Evolutionary conservation across 2,113 vertebrate species (phyloP), one percentile per base, ranked within the genome.

Genomic region (Ceratotherium simum): DNA sequence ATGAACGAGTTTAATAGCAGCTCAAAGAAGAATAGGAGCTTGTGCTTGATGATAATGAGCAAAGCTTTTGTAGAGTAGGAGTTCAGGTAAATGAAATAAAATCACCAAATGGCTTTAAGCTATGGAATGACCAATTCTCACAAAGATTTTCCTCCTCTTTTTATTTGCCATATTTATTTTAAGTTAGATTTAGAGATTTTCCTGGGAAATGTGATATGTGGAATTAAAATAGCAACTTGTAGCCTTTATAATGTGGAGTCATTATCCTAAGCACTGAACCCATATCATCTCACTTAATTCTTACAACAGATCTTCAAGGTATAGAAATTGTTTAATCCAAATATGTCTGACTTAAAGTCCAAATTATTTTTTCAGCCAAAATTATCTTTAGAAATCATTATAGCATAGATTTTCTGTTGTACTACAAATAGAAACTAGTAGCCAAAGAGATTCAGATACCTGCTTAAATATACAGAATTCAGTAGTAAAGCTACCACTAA

Each of bases 361-460:
- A 46, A 70, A 58, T 69, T 84, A 58, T 27, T 88, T 91, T 72
- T 96, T 14, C 82, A 95, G 9, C 9, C 83, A 56, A 90, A 87
- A 84, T 64, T 93, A 70, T 84, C 21, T 58, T 67, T 73, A 23
- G 11, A 29, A 91, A 78, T n/a, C 3, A 36, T 25, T 12, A 2
- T n/a, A 72, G 13, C 56, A 1, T 6, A 51, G 39, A 67, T n/a
- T 73, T 78, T 6, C 14, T 54, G 5, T n/a, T 82, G 2, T 62
- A 13, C n/a, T 70, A 70, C 65, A 23, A 65, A 58, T 27, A 58
- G 20, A 81, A 8, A 67, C 8, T 16, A 25, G 21, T 3, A 20
- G 33, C 1, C 51, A 86, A 58, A 64, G 23, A 87, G 6, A 18
- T 65, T 90, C 75, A 92, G 8, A 78, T 39, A 51, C 27, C 2